Evolutionary conservation across 2,797 vertebrate genomes (phyloP), one percentile per base, ranked within the genome.

Genomic region (Trichosurus vulpecula): DNA sequence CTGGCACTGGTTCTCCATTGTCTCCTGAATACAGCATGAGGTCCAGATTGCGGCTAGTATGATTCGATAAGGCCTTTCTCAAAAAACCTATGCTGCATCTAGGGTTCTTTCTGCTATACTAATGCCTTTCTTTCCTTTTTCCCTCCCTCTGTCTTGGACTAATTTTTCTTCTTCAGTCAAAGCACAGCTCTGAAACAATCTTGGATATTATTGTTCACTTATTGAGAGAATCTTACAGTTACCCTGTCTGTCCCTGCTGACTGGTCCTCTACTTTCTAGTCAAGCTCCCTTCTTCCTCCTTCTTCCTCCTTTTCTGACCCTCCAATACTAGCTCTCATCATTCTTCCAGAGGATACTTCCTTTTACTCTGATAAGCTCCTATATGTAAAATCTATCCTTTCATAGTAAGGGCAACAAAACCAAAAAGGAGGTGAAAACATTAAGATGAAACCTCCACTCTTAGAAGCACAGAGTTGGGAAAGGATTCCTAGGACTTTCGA

Each of bases 381-480:
- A 14, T 12, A 12, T 89, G 94, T 56, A 96, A n/a, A 95, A 96
- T 95, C 92, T 92, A 66, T 35, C 19, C 19, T 81, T 81, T 81
- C 74, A 81, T 41, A 81, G 2, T 22, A 41, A 41, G n/a, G 16
- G n/a, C 61, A 74, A 22, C 13, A 41, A 74, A 74, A 61, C 19
- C 41, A 81, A 81, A 41, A 81, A 81, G 22, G n/a, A 8, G 41
- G 5, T 41, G 19, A 81, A 47, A 81, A 27, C 74, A 47, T 47
- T 47, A 81, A 81, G 22, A 81, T 27, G 0, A 47, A 81, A 47
- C 3, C 14, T 74, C 35, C 6, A 41, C 35, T 74, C 35, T 81
- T 81, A 81, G 35, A 74, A 74, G 6, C 14, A 74, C 19, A 74
- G 41, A 47, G 9, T 47, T 25, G 41, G 8, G 14, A 47, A 47